Percentiles rank a stretch among this genome's conserved stretches.
phyloP scores from a whole-genome alignment of 1,140 invertebrate genomes.

The Drosophila triauraria region DNA sequence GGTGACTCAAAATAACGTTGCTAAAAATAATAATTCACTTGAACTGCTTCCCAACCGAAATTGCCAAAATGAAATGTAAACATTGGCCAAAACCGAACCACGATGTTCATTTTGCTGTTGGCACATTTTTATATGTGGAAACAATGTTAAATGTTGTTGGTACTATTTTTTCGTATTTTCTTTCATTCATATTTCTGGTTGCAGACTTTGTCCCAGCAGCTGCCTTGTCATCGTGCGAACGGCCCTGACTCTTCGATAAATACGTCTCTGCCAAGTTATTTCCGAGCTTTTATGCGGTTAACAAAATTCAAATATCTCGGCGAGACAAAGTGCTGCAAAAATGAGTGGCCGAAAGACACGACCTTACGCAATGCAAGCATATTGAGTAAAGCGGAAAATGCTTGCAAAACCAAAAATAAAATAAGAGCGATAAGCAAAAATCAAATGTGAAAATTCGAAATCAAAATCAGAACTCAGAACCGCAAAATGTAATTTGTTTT shows the following conservation, averaged over 20 bases:
- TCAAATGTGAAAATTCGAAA: constrained; percentile 21
- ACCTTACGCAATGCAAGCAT: constrained; percentile 60
- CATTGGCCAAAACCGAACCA: constrained; percentile 31
- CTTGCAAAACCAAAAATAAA: constrained; percentile 35
- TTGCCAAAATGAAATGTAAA: constrained; percentile 37
- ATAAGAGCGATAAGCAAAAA: constrained; percentile 24
- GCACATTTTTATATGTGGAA: constrained; percentile 21
- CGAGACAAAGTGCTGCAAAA: constrained; percentile 23
- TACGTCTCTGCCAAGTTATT: constrained; percentile 58
- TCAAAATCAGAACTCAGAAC: constrained; percentile 30
- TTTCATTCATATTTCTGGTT: constrained; percentile 21
- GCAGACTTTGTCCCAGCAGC: constrained; percentile 39
- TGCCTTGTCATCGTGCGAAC: constrained; percentile 25
- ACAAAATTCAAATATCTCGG: constrained; percentile 52
- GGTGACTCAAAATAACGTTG: neutral
- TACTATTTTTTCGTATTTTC: constrained; percentile 8
- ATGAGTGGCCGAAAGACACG: constrained; percentile 37
- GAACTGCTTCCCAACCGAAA: constrained; percentile 5
- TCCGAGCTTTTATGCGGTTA: constrained; percentile 42
- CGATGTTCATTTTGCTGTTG: constrained; percentile 46
- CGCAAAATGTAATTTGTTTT: constrained; percentile 40
- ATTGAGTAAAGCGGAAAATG: constrained; percentile 45
- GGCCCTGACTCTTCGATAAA: constrained; percentile 38
- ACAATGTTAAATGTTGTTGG: constrained; percentile 7
- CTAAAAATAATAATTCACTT: constrained; percentile 13